Evolutionary conservation across 2,113 vertebrate genomes (phyloP).

Genomic region (Myotis lucifugus): DNA sequence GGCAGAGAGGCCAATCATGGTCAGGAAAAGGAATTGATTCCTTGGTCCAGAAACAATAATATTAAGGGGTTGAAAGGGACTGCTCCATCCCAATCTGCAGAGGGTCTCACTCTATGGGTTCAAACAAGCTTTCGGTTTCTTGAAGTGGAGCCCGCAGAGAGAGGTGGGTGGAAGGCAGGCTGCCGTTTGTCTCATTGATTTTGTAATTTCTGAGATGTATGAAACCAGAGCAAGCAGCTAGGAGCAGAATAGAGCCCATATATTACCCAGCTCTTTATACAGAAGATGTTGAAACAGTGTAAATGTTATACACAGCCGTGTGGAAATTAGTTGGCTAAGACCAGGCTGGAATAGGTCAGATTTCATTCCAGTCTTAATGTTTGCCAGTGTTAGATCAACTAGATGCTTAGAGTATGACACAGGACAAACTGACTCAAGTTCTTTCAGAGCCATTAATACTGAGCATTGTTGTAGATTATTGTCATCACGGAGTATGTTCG

Average conservation of each 20-base stretch:
- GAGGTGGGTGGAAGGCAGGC: slow-evolving; percentile 4
- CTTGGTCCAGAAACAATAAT: not conserved
- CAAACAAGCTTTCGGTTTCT: slow-evolving; percentile 19
- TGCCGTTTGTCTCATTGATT: slow-evolving; percentile 74
- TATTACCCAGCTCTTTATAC: slow-evolving; percentile 79
- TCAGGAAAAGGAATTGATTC: not conserved
- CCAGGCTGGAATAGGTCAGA: slow-evolving; percentile 43
- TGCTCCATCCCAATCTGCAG: not conserved
- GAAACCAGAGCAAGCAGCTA: slow-evolving; percentile 72
- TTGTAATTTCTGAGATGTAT: slow-evolving; percentile 76
- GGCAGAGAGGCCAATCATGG: not conserved
- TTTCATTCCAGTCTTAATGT: slow-evolving; percentile 67
- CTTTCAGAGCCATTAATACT: slow-evolving; percentile 42
- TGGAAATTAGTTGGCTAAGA: slow-evolving; percentile 73
- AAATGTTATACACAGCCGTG: slow-evolving; percentile 66
- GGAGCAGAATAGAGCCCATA: slow-evolving; percentile 75
- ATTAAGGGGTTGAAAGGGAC: not conserved
- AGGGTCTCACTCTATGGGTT: not conserved
- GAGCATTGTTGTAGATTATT: slow-evolving; percentile 55
- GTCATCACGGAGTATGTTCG: slow-evolving; percentile 38
- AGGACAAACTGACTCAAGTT: slow-evolving; percentile 61
- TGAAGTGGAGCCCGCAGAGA: not conserved
- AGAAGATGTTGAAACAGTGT: slow-evolving; percentile 62
- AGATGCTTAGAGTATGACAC: slow-evolving; percentile 49
- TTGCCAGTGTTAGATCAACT: slow-evolving; percentile 64